Evolutionary conservation across 2,888 invertebrate genomes (phyloP), one percentile per base, ranked within the genome.

Genomic region (Leptarthrus brevirostris): DNA sequence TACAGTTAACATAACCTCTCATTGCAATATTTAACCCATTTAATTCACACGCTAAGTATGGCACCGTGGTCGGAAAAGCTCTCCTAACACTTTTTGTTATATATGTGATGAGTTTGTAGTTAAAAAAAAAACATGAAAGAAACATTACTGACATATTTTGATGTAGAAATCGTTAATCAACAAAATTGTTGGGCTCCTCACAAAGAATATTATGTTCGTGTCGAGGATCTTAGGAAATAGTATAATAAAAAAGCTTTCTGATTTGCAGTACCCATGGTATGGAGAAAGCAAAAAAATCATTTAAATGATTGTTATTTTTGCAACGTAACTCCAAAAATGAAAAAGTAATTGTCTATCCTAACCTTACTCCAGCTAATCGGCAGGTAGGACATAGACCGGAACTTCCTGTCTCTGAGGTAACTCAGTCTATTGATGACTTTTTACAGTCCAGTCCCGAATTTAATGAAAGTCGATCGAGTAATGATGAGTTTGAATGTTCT

Each of bases 371-470:
- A n/a, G n/a, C n/a, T n/a, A n/a, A n/a, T n/a, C n/a, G n/a, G n/a
- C n/a, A n/a, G n/a, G n/a, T n/a, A n/a, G n/a, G n/a, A n/a, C n/a
- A n/a, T n/a, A n/a, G n/a, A n/a, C n/a, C n/a, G n/a, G n/a, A n/a
- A n/a, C n/a, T 47, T 14, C 47, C n/a, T 47, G 47, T 12, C n/a
- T 12, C n/a, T 12, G n/a, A 16, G 16, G 3, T 12, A 14, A 4
- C 47, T 6, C n/a, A 47, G 47, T 47, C 4, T 47, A 47, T 47
- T 47, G 47, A 47, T 47, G 12, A 47, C 47, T 3, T 47, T 47
- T 47, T 47, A 47, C 47, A 47, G 47, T 47, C 47, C 47, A 47
- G 47, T 47, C 16, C 47, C 4, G 47, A 47, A 47, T 47, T 12
- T 47, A 12, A 6, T 47, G 12, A 47, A 47, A 4, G 47, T 47